These are phyloP conservation scores for Lasioglossum baleicum DNA, from an alignment of 1,140 invertebrate genomes.

Conservation along the genomic window DNA sequence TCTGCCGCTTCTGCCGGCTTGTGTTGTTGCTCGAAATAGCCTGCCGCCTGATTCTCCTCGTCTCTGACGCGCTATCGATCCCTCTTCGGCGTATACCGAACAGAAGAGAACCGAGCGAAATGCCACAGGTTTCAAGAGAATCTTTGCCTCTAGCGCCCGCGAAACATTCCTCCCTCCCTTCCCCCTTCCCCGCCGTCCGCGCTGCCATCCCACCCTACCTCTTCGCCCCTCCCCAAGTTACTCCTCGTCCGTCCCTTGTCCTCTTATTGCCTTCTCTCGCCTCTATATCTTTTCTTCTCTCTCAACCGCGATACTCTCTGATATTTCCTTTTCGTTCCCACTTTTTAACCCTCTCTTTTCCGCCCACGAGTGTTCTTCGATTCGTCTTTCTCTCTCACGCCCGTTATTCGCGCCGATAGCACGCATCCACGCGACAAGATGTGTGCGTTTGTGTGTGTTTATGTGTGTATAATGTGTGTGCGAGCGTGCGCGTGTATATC, in stretches of 20 bases:
- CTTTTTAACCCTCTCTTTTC: slow-evolving; percentile 2
- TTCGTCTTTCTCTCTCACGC: slow-evolving; percentile 3
- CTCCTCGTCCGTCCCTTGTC: neutral
- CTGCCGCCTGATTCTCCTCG: slow-evolving; percentile 58
- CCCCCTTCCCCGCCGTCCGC: neutral
- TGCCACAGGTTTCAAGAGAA: slow-evolving; percentile 68
- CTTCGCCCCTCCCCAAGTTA: neutral
- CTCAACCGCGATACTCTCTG: neutral
- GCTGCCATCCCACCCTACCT: neutral
- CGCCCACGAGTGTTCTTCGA: slow-evolving; percentile 20
- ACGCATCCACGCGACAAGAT: neutral
- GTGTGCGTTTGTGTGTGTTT: neutral
- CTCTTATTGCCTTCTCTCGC: neutral
- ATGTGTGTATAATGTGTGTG: too few species aligned
- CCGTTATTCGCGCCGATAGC: slow-evolving; percentile 36
- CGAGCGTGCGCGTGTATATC: too few species aligned
- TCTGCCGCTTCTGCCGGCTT: slow-evolving; percentile 50
- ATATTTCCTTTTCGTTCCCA: neutral
- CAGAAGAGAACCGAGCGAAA: slow-evolving; percentile 57
- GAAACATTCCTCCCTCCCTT: slow-evolving; percentile 29
- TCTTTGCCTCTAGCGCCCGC: slow-evolving; percentile 60
- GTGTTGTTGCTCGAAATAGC: slow-evolving; percentile 47
- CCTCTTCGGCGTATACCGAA: slow-evolving; percentile 54
- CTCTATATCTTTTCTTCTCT: neutral
- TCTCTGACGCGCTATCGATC: slow-evolving; percentile 63